Base-by-base conservation (phyloP, 2,113 vertebrate species). In the Mesocricetus auratus region DNA sequence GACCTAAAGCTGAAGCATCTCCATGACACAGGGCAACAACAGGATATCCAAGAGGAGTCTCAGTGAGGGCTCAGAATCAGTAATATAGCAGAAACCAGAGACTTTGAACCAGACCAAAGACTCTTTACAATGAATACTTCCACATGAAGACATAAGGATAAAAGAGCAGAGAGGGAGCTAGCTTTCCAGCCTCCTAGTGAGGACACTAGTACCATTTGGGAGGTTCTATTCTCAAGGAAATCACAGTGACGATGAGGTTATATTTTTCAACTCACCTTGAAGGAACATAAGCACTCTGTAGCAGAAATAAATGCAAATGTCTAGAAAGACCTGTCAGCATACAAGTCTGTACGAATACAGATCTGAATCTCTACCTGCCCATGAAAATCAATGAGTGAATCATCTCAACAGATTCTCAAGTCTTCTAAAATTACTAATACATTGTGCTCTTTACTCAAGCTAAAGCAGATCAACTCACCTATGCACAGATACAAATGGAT, bases 351-450 rank as follows among this genome's bases (percentile, higher is more conserved):
- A 90, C 12, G 56, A 19, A 71, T 0, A 39, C 58, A 89, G 45
- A 26, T 86, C 82, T 81, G 0, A 71, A 56, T 71, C 21, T 90
- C 45, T 87, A 79, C 10, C 5, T 89, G 56, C 1, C 33, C 64
- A 86, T 39, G 53, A 24, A 81, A 94, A 93, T 89, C 69, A 94
- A 77, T 36, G 33, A 10, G 6, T 78, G 39, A 68, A 29, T 88
- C 45, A 19, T 82, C 22, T 56, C 47, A 60, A 94, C 31, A 94
- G 60, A 93, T 56, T 86, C 4, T 21, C 19, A 45, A 74, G 78
- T 47, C 33, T 69, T 89, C 95, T 74, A 86, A 87, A 78, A 93
- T 90, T 47, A 79, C 71, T 45, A 58, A 83, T 60, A 89, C 2
- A 0, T 26, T 82, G n/a, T 33, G 22, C 2, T 26, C 53, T 62